phyloP scores from a whole-genome alignment of 2,888 invertebrate genomes.

The Polydrusus pterygomalis region DNA sequence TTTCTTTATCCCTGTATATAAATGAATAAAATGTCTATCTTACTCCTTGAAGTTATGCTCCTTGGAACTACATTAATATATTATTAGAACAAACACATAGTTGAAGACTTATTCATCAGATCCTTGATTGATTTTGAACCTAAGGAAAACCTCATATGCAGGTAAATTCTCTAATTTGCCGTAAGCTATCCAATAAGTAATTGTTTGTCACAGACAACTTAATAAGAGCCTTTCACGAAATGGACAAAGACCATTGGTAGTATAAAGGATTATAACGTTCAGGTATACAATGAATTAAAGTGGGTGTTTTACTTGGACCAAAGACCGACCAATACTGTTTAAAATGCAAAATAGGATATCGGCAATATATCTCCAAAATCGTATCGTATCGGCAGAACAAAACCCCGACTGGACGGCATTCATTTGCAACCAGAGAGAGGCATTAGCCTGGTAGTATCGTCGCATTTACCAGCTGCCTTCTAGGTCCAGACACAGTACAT shows the following conservation, averaged over 20 bases:
- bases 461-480: conserved; percentile 33
- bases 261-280: conserved; percentile 33
- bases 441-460: conserved; percentile 36
- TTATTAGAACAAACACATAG: neutral
- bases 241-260: neutral
- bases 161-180: conserved; percentile 27
- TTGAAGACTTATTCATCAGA: neutral
- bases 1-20: too few species aligned
- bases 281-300: conserved; percentile 34
- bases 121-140: neutral
- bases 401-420: conserved; percentile 29
- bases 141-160: conserved; percentile 7
- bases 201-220: conserved; percentile 26
- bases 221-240: conserved; percentile 16
- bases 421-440: conserved; percentile 38
- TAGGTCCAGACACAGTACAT: conserved; percentile 4
- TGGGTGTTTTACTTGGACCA: conserved; percentile 22
- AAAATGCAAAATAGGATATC: conserved; percentile 30
- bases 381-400: conserved; percentile 32
- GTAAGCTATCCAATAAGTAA: conserved; percentile 4
- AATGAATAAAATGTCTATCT: too few species aligned
- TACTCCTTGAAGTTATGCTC: too few species aligned
- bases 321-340: conserved; percentile 25
- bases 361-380: conserved; percentile 44
- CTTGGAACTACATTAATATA: too few species aligned